A percentile compares a stretch with the other conserved stretches of the same genome.
Evolutionary conservation across 2,113 vertebrate species (phyloP).

Genomic region (Budorcas taxicolor): DNA sequence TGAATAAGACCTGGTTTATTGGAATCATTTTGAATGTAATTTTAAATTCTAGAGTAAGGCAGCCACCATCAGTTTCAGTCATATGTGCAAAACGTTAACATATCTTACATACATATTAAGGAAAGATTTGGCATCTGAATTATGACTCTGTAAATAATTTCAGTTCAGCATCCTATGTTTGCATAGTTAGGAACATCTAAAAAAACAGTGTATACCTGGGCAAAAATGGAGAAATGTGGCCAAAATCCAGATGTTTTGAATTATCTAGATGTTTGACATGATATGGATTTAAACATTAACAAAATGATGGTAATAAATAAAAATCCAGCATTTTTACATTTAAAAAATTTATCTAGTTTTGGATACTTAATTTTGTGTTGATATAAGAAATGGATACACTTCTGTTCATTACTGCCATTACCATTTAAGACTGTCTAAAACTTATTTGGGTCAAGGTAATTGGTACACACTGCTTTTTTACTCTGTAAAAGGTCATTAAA

Average conservation of each 20-base stretch:
- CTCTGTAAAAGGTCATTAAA: conserved; percentile 50
- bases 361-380: not conserved
- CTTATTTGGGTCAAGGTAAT: conserved; percentile 18
- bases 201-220: not conserved
- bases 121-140: not conserved
- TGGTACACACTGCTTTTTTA: conserved; percentile 31
- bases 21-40: not conserved
- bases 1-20: not conserved
- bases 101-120: not conserved
- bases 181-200: not conserved
- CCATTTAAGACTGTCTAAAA: not conserved
- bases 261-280: not conserved
- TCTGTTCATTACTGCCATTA: not conserved
- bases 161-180: not conserved
- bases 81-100: not conserved
- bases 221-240: not conserved
- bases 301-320: not conserved
- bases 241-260: conserved; percentile 24
- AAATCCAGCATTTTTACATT: not conserved
- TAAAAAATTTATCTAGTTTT: not conserved
- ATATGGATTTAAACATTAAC: not conserved
- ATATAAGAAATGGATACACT: not conserved
- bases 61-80: not conserved
- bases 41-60: conserved; percentile 48
- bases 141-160: not conserved